These are phyloP conservation scores for Adelphocoris suturalis DNA, from an alignment of 2,888 invertebrate genomes.

Conservation along the genomic window DNA sequence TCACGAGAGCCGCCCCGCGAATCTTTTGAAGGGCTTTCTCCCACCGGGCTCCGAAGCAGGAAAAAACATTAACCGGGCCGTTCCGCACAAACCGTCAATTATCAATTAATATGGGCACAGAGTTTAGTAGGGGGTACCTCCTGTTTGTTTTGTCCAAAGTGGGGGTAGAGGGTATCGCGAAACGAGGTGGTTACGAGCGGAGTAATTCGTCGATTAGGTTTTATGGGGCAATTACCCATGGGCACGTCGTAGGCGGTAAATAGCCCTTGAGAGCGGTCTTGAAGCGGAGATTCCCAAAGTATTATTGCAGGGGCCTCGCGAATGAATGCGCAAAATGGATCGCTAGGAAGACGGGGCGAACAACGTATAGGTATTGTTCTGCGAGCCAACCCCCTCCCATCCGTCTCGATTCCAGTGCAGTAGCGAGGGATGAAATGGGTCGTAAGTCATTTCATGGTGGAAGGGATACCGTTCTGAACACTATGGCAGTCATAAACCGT, in stretches of 20 bases:
- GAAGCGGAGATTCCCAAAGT: slow-evolving; percentile 12
- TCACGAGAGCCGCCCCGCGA: slow-evolving; percentile 52
- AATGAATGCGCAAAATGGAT: background rate
- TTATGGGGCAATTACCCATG: slow-evolving; percentile 63
- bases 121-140: slow-evolving; percentile 9
- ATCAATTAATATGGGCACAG: slow-evolving; percentile 62
- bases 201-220: slow-evolving; percentile 65
- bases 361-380: background rate
- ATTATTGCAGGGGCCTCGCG: slow-evolving; percentile 49
- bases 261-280: slow-evolving; percentile 38
- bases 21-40: slow-evolving; percentile 32
- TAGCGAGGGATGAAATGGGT: slow-evolving; percentile 22
- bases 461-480: background rate
- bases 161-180: background rate
- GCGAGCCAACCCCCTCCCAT: background rate
- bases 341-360: background rate
- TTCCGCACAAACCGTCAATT: slow-evolving; percentile 50
- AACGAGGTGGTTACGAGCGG: slow-evolving; percentile 67
- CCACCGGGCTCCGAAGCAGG: slow-evolving; percentile 6
- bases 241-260: slow-evolving; percentile 66
- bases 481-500: background rate
- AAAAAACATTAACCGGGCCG: slow-evolving; percentile 59
- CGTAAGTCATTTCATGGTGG: background rate
- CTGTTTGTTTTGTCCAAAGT: slow-evolving; percentile 60
- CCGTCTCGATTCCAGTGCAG: background rate